A percentile compares a stretch with the other conserved stretches of the same genome.
These are phyloP conservation scores for Tenrec ecaudatus DNA, from an alignment of 2,113 vertebrate genomes.

Conservation along the genomic window DNA sequence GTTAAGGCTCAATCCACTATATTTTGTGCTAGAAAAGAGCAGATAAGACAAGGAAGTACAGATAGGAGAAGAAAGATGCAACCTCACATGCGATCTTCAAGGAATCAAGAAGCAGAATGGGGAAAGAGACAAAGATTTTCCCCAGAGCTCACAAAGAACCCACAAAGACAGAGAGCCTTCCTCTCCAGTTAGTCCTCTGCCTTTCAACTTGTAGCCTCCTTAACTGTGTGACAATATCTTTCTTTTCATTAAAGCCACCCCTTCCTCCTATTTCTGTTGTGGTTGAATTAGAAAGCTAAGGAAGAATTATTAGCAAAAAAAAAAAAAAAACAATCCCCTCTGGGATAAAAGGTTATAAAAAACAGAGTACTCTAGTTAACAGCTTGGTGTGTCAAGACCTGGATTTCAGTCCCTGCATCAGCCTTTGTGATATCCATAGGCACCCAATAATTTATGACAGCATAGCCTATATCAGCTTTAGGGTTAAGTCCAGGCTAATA, in stretches of 20 bases:
- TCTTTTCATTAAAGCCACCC: background rate
- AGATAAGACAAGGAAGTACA: no score
- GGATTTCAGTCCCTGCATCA: background rate
- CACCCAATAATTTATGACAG: rapidly evolving
- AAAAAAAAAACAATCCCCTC: background rate
- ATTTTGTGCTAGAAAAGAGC: background rate
- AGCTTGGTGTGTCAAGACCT: background rate
- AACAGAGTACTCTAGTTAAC: background rate
- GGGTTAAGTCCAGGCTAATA: background rate
- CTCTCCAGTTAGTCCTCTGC: background rate
- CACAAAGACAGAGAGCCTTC: background rate
- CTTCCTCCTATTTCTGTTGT: background rate
- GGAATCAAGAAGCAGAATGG: no score
- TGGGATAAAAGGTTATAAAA: background rate
- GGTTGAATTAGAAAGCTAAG: background rate
- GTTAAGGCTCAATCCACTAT: no score
- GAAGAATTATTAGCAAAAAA: background rate
- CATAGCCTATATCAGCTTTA: no score
- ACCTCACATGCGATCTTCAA: background rate
- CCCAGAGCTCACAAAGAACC: background rate
- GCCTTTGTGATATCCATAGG: background rate
- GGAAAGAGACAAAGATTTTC: background rate
- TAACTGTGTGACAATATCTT: background rate
- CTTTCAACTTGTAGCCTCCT: background rate
- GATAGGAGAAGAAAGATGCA: no score